Evolutionary conservation across 2,888 invertebrate species (phyloP), one percentile per base, ranked within the genome.

Genomic region (Thera obeliscata): DNA sequence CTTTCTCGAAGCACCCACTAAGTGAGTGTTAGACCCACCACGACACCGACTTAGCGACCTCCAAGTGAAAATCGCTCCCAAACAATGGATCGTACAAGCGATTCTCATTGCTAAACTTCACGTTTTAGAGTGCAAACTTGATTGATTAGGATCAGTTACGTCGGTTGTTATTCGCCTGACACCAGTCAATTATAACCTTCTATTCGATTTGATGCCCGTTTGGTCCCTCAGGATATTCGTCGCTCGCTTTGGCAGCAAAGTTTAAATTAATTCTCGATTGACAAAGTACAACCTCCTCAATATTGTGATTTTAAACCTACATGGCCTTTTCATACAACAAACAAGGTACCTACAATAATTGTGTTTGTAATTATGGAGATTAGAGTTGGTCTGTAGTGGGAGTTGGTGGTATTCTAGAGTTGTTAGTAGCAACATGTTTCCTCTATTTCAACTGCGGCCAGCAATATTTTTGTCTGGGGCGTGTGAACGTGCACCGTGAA

Each of bases 221-320:
- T 80, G 80, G 85, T 90, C 91, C 89, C 88, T 83, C 77, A 88
- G 87, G 91, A 77, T 77, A 76, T 78, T 78, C 84, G 82, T 80
- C 88, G 87, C 83, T 90, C 88, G 87, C 86, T 90, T 90, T 88
- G 86, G 81, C 83, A 85, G 87, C 85, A 87, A 91, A 91, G 88
- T 91, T 92, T 91, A 90, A 92, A 92, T 92, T 90, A 91, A 91
- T 91, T 91, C 87, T 83, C 85, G 84, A 90, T 91, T 90, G 91
- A 89, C 89, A 90, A 86, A 89, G 88, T 86, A 86, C 81, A 86
- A 86, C 87, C 86, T 83, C 82, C 82, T 81, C 84, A 80, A 83
- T 83, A 82, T 81, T 83, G 81, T 85, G 87, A 88, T 90, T 90
- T 89, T 86, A 89, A 85, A 81, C 81, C 84, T 82, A 82, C 76